These are phyloP conservation scores for Silurus asotus DNA, from an alignment of 2,113 vertebrate genomes.

Conservation along the genomic window DNA sequence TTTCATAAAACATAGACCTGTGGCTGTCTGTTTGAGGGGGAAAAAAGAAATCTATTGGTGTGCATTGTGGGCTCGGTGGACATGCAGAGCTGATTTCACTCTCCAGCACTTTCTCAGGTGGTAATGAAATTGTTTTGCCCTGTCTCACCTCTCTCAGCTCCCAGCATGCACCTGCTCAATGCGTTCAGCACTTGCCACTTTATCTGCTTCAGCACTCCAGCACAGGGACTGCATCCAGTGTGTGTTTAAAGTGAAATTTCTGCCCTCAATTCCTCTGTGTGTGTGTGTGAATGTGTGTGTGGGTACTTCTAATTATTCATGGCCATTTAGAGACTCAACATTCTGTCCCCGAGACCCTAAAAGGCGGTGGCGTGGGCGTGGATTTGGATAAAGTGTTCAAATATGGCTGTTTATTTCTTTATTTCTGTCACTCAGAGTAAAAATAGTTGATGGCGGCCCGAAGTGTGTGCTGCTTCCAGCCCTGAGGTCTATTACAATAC, in stretches of 20 bases:
- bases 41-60: background rate
- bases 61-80: background rate
- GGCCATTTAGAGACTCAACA: constrained; percentile 27
- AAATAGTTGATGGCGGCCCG: background rate
- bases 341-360: constrained; percentile 11
- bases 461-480: constrained; percentile 24
- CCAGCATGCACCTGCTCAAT: constrained; percentile 32
- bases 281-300: background rate
- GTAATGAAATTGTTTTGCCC: constrained; percentile 48
- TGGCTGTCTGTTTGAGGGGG: background rate
- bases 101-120: constrained; percentile 36
- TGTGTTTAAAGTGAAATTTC: constrained; percentile 27
- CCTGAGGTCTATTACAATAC: constrained; percentile 36
- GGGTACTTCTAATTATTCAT: constrained; percentile 39
- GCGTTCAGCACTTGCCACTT: constrained; percentile 15
- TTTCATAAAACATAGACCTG: background rate
- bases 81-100: constrained; percentile 23
- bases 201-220: constrained; percentile 38
- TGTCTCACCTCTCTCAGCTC: constrained; percentile 42
- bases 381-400: background rate
- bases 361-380: background rate
- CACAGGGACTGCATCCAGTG: constrained; percentile 11
- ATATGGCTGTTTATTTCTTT: constrained; percentile 16
- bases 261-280: background rate
- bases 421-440: constrained; percentile 21